Base-by-base conservation (phyloP, 2,113 vertebrate species). In the Tetrao urogallus region DNA sequence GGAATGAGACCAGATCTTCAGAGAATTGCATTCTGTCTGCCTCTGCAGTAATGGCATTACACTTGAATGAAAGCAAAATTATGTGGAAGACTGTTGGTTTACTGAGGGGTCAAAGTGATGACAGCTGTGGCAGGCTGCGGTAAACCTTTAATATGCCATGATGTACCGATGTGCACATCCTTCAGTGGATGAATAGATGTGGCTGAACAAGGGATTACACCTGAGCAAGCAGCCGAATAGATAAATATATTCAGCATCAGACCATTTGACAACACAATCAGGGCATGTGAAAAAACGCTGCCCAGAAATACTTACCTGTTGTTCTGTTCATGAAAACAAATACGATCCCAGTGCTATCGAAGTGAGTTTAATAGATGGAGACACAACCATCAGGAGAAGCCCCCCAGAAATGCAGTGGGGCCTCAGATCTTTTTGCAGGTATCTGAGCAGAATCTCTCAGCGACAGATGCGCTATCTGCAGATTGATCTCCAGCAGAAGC, bases 1-100 rank as follows among this genome's bases (percentile, higher is more conserved):
- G 57, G 91, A 96, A 94, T 4, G 14, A 96, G 91, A 92, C 42
- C 74, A 65, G 86, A 88, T 89, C 83, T 93, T 81, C 8, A 38
- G 82, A 77, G 83, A 97, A 92, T 77, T 94, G 56, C 50, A 95
- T 86, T 96, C 79, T 65, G 80, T 76, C 85, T 92, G 79, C 63
- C 92, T 91, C 67, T 0, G 1, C 75, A 48, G 16, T 77, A 97
- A 97, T 52, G 64, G 54, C 60, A 93, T 93, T 75, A 93, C 57
- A 95, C 57, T 83, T 45, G 72, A 96, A 94, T 66, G 92, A 84
- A 94, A 93, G 76, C 85, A 97, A 91, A 95, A 63, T 92, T 88
- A 88, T 24, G 82, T 43, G 88, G 78, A 94, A 95, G 93, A 89
- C 82, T 78, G 80, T 76, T 83, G 75, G 89, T 93, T 92, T 94